Evolutionary conservation across 1,140 invertebrate species (phyloP), one percentile per base, ranked within the genome.

Genomic region (Lutraria rhynchaena): DNA sequence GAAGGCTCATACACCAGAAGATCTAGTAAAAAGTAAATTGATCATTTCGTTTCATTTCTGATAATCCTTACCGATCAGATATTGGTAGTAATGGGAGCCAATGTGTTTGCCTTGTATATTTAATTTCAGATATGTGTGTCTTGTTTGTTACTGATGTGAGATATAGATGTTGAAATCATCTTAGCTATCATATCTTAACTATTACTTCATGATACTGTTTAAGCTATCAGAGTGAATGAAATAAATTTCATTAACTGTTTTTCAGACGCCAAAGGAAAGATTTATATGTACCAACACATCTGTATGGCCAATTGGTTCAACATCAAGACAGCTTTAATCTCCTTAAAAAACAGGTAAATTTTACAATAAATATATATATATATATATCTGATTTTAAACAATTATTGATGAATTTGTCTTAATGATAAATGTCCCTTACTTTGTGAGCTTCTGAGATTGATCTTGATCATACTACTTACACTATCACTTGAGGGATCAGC

Each of bases 261-360:
- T 84, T 1, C 73, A 91, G 91, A 74, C 81, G 86, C 63, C 85
- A 87, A 9, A 88, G 87, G 76, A 90, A 90, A 27, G 95, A 95
- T 89, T 93, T 96, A 9, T 96, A 94, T 89, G 93, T 98, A 17
- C 95, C 96, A 2, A 95, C 96, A 0, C 98, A 99, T 93, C 92
- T 99, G 13, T 97, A 98, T 91, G 96, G 96, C 0, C 96, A 98
- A 89, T 93, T 99, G 35, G 95, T 95, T 0, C 95, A 96, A 87
- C 96, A 97, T 86, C 93, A 95, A 31, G 93, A 95, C 31, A 97
- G 97, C 0, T 93, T 96, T 84, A 93, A 95, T 24, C 89, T 96
- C 1, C 87, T 98, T 0, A 87, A 94, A 90, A 90, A 92, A 78
- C 88, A 93, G 86, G 89, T 89, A 78, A 53, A 13, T 70, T 13